Evolutionary conservation across 2,113 vertebrate genomes (phyloP).

Genomic region (Pleuronectes platessa): DNA sequence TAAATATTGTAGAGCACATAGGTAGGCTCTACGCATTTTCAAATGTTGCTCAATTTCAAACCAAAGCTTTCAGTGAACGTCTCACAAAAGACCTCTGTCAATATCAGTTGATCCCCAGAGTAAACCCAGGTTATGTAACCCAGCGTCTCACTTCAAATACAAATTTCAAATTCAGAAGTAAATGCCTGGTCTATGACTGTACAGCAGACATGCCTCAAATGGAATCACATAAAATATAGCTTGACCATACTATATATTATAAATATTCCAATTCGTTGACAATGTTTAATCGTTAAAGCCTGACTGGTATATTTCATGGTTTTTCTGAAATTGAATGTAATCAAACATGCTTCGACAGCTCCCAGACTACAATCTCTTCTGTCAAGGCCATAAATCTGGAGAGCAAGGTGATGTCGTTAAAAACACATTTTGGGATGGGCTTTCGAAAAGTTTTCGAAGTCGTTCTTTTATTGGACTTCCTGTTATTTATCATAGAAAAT

Average conservation of each 20-base stretch:
- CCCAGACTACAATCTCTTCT: neutral
- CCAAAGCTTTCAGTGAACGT: no score
- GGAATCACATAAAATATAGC: neutral
- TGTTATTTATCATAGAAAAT: neutral
- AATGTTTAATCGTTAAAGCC: neutral
- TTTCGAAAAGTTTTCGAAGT: neutral
- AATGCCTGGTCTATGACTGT: neutral
- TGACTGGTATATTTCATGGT: no score
- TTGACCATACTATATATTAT: neutral
- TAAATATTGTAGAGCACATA: no score
- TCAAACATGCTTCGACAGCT: neutral
- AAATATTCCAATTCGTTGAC: no score
- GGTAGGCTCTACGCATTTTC: no score
- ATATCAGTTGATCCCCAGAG: no score
- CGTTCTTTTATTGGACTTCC: neutral
- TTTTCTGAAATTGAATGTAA: neutral
- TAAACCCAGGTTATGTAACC: no score
- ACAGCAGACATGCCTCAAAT: neutral
- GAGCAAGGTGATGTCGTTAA: neutral
- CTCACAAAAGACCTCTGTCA: no score
- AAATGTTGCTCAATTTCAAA: no score
- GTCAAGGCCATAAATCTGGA: neutral
- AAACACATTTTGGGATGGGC: neutral
- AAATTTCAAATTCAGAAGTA: no score
- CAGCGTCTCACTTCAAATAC: no score